Evolutionary conservation across 92 coral and sea anemone species (phyloP), one percentile per base, ranked within the genome.

Genomic region (Desmophyllum pertusum): DNA sequence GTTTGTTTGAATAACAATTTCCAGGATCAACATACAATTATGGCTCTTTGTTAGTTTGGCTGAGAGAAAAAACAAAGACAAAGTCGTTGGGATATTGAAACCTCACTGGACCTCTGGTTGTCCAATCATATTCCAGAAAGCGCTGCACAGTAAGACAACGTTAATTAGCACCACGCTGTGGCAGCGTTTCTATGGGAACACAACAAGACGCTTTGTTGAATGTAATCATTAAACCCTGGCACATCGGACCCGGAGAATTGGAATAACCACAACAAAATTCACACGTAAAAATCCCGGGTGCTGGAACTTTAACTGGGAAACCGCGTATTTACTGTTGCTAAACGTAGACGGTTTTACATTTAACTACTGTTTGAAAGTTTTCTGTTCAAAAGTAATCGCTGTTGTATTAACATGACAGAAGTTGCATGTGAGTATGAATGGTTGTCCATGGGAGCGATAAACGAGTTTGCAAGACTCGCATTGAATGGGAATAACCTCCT

Each of bases 381-480:
- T 68, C 39, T 67, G 52, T 68, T 30, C 71, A n/a, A n/a, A 30
- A 71, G 86, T 42, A 82, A 73, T 43, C 55, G 48, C 35, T 23
- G 62, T 35, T 29, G 84, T 38, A 80, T 50, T 59, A 89, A 62
- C 76, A 89, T 88, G 97, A 75, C 97, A 46, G 97, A 91, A 79
- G 87, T 94, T 36, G 91, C 88, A 66, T 79, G 98, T 95, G 81
- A 93, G 98, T 85, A 3, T 51, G 48, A 53, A 76, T 76, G 83
- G 75, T 29, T 84, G 65, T 15, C 59, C 43, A 10, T 29, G 17
- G 31, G 42, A 76, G 8, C 51, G 45, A 17, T 21, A 50, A 75
- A 70, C 64, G 50, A 36, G 66, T 45, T 36, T 10, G 29, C 40
- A 40, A 55, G 43, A 50, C 42, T 19, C 21, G 5, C 23, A 23